Conservation (phyloP, 2,888 invertebrate species). For the Drosophila leonis region DNA sequence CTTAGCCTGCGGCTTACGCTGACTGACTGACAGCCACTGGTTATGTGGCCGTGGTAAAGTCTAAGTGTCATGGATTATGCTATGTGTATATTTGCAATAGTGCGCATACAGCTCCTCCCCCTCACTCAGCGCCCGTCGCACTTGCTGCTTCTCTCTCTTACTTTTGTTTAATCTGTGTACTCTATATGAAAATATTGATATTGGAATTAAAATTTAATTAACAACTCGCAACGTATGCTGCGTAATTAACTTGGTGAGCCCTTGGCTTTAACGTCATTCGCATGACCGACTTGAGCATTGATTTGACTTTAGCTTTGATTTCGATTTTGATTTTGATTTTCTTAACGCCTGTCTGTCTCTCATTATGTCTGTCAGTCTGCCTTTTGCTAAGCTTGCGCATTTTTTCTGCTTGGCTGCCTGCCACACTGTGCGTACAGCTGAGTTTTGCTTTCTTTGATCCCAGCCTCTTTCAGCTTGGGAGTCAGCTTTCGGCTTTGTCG, state of each 20-base stretch:
- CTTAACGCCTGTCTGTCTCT: slow-evolving; percentile 4
- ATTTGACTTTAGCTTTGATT: slow-evolving; percentile 46
- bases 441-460: slow-evolving; percentile 56
- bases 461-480: slow-evolving; percentile 24
- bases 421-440: slow-evolving; percentile 39
- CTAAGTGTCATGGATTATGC: slow-evolving; percentile 79
- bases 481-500: slow-evolving; percentile 61
- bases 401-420: slow-evolving; percentile 73
- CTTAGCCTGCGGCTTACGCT: slow-evolving; percentile 48
- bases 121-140: no score
- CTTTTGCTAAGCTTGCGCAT: slow-evolving; percentile 51
- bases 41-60: slow-evolving; percentile 29
- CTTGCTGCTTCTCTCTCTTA: not conserved
- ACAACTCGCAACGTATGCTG: slow-evolving; percentile 60
- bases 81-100: slow-evolving; percentile 72
- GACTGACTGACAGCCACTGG: slow-evolving; percentile 51
- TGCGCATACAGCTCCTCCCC: slow-evolving; percentile 24
- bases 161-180: slow-evolving; percentile 27
- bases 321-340: slow-evolving; percentile 47
- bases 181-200: slow-evolving; percentile 49
- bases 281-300: slow-evolving; percentile 39
- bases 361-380: not conserved
- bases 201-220: slow-evolving; percentile 74
- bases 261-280: slow-evolving; percentile 49
- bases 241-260: slow-evolving; percentile 69